Evolutionary conservation across 2,797 vertebrate species (phyloP), one percentile per base, ranked within the genome.

Genomic region (Lagocephalus sceleratus): DNA sequence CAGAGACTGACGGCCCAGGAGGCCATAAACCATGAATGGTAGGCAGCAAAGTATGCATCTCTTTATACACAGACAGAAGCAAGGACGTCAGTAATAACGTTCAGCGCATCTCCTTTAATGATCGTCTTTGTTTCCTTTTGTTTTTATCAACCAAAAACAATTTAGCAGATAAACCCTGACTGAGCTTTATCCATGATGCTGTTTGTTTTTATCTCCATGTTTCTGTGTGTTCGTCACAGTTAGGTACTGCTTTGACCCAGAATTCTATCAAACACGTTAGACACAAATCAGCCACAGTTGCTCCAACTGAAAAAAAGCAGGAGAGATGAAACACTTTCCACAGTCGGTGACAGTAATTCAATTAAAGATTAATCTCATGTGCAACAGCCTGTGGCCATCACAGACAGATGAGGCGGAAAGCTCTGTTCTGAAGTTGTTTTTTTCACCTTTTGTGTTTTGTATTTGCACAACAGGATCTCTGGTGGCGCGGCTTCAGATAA

Each of bases 401-500:
- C 50, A 68, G 52, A 57, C 32, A 53, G 4, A 44, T 2, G 25
- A 25, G 51, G 15, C 42, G 20, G 17, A 53, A 53, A 51, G 52
- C 48, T 51, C 20, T 47, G 10, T 35, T 55, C 26, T 77, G 21
- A 61, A 11, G 45, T 54, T 75, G 42, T 62, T 35, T 64, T 58
- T 47, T 22, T 6, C 12, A 35, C 66, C 10, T 6, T 35, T 35
- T 10, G 9, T 35, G 12, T 32, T 35, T 35, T 6, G 32, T 35
- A 14, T 65, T 60, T 64, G 16, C 60, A 9, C 63, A 46, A 57
- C 78, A 98, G 96, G 96, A 95, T 98, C 86, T 98, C 96, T 10
- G 96, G 96, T 53, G 98, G 97, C 15, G 95, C 95, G 1, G 96
- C 96, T 54, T 98, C 96, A 3, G 94, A 98, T 86, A 99, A 98